Percentiles rank a stretch among this genome's conserved stretches.
Conservation (phyloP, 2,797 vertebrate species). For the Gallirallus australis region DNA sequence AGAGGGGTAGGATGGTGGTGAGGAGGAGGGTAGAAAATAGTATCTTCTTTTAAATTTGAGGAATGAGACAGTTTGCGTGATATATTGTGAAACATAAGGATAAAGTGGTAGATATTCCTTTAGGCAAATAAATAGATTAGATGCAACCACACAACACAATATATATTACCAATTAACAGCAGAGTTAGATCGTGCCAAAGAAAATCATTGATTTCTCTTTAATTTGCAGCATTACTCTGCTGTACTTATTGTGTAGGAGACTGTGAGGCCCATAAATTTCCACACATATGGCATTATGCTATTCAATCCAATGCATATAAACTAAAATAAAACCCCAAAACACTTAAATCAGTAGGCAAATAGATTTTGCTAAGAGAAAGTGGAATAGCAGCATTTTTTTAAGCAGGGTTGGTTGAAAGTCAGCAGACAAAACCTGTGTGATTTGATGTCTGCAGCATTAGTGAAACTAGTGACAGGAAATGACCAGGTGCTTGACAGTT, state of each 20-base stretch:
- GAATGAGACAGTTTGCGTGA: neutral
- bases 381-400: neutral
- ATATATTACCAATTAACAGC: slow-evolving; percentile 9
- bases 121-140: neutral
- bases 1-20: rapidly evolving
- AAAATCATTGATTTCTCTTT: neutral
- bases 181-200: neutral
- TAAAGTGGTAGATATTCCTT: neutral
- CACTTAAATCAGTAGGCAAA: neutral
- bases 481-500: slow-evolving; percentile 51
- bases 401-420: neutral
- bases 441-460: neutral
- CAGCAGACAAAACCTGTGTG: neutral
- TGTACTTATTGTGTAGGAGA: slow-evolving; percentile 3
- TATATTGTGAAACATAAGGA: neutral
- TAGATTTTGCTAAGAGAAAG: neutral
- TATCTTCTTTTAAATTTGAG: neutral
- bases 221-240: slow-evolving; percentile 12
- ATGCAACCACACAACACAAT: neutral
- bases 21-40: neutral
- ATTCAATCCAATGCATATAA: neutral
- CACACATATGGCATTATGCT: neutral
- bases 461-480: slow-evolving; percentile 6
- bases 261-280: neutral
- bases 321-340: neutral